phyloP scores from a whole-genome alignment of 1,140 invertebrate genomes.

The Oedothorax gibbosus region DNA sequence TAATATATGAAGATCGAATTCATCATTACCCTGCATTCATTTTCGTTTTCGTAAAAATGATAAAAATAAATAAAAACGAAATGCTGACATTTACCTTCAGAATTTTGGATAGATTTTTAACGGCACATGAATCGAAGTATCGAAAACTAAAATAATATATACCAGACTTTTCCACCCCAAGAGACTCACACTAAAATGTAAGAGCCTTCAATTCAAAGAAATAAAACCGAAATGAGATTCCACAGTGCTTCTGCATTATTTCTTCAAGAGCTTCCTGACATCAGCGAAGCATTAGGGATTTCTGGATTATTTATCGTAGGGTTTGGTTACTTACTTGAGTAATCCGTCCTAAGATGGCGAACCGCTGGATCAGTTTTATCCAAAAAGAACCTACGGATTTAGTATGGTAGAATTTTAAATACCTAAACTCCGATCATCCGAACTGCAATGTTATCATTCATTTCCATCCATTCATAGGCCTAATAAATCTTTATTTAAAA shows the following conservation, averaged over 20 bases:
- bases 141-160: slow-evolving; percentile 36
- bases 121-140: not conserved
- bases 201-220: not conserved
- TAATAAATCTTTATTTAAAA: too few relatives aligned
- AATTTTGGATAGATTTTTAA: not conserved
- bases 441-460: too few relatives aligned
- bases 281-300: slow-evolving; percentile 26
- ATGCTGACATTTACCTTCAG: not conserved
- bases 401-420: too few relatives aligned
- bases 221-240: not conserved
- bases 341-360: slow-evolving; percentile 34
- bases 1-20: too few relatives aligned
- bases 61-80: too few relatives aligned
- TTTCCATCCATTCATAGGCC: too few relatives aligned
- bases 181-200: slow-evolving; percentile 34
- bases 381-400: too few relatives aligned
- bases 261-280: slow-evolving; percentile 22
- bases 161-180: slow-evolving; percentile 21
- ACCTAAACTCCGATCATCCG: too few relatives aligned
- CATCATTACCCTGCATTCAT: too few relatives aligned
- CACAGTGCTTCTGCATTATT: slow-evolving; percentile 12
- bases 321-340: slow-evolving; percentile 44
- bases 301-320: slow-evolving; percentile 50
- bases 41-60: too few relatives aligned
- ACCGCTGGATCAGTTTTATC: not conserved